Evolutionary conservation across 2,797 vertebrate species (phyloP).

Genomic region (Urosaurus nigricauda): DNA sequence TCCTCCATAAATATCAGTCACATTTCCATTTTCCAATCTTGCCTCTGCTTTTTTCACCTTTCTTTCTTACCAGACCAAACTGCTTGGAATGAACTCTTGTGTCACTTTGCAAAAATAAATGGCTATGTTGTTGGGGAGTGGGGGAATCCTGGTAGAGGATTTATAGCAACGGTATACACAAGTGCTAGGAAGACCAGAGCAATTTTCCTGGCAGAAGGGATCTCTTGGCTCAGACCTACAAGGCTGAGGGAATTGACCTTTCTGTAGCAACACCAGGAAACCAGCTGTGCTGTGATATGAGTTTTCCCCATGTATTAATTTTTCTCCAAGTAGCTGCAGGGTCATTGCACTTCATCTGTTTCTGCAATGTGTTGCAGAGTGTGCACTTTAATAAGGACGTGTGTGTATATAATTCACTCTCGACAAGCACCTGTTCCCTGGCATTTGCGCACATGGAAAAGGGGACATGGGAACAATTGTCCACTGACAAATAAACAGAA

Average conservation of each 20-base stretch:
- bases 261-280: constrained; percentile 28
- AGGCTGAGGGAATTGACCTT: not conserved
- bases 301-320: not conserved
- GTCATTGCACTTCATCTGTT: constrained; percentile 23
- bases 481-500: not conserved
- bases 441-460: constrained; percentile 13
- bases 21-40: constrained; percentile 38
- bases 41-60: constrained; percentile 4
- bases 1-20: not conserved
- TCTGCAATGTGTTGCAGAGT: constrained; percentile 2
- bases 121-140: not conserved
- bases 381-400: constrained; percentile 45
- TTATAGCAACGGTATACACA: constrained; percentile 12
- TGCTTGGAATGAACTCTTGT: not conserved
- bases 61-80: constrained; percentile 39
- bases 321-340: accelerated
- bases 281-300: constrained; percentile 11
- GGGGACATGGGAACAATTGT: not conserved
- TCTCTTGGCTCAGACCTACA: constrained; percentile 39
- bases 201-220: not conserved
- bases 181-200: not conserved
- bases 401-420: not conserved
- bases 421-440: constrained; percentile 46
- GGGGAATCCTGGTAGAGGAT: constrained; percentile 10
- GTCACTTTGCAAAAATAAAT: not conserved